A percentile compares a stretch with the other conserved stretches of the same genome.
Evolutionary conservation across 2,797 vertebrate species (phyloP).

Genomic region (Alca torda): DNA sequence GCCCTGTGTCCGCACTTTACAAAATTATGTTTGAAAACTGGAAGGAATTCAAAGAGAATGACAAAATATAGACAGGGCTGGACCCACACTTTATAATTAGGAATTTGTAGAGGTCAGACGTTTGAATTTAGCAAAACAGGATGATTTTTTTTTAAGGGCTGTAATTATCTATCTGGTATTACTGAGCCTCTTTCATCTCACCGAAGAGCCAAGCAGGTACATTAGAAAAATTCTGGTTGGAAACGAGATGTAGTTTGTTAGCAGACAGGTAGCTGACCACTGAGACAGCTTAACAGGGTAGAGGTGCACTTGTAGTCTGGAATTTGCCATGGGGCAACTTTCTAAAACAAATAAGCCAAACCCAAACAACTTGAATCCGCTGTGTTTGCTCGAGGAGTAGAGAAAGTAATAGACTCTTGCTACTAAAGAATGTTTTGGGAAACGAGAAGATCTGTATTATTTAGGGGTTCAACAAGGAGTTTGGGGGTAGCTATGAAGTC

Average conservation of each 20-base stretch:
- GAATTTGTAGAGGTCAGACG: not conserved
- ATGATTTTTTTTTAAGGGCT: not conserved
- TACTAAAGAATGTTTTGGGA: not conserved
- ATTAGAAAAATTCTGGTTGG: not conserved
- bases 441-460: not conserved
- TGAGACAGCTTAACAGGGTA: not conserved
- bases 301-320: not conserved
- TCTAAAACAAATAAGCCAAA: not conserved
- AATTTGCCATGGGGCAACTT: not conserved
- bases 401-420: not conserved
- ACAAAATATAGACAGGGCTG: not conserved
- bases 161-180: not conserved
- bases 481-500: not conserved
- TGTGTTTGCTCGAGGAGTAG: not conserved
- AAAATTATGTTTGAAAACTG: not conserved
- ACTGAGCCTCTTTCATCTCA: not conserved
- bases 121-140: not conserved
- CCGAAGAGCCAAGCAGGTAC: not conserved
- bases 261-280: not conserved
- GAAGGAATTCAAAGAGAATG: conserved; percentile 4
- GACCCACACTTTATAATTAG: not conserved
- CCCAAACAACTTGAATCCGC: not conserved
- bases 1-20: not conserved
- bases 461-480: not conserved
- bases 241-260: not conserved